phyloP scores from a whole-genome alignment of 2,888 invertebrate genomes.

The Anticlea derivata region DNA sequence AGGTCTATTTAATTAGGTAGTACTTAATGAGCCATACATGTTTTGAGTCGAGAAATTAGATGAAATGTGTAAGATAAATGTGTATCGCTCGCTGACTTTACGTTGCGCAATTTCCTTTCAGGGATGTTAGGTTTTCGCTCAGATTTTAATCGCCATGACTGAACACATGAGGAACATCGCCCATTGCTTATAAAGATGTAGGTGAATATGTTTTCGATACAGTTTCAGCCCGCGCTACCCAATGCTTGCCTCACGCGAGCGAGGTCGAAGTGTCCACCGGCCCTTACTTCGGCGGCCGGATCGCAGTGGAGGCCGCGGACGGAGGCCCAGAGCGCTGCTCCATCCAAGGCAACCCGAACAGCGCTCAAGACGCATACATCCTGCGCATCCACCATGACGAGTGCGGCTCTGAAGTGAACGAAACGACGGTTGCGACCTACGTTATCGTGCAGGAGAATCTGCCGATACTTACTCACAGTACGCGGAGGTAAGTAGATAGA shows the following conservation, averaged over 20 bases:
- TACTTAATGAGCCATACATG: not conserved
- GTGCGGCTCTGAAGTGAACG: conserved; percentile 90
- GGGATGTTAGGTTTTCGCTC: too few relatives aligned
- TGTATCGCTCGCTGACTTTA: too few relatives aligned
- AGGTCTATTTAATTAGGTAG: not conserved
- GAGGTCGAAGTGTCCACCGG: conserved; percentile 93
- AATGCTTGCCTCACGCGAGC: conserved; percentile 91
- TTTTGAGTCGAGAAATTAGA: too few relatives aligned
- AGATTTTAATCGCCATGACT: too few relatives aligned
- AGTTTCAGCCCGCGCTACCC: conserved; percentile 92
- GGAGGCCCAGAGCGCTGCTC: conserved; percentile 88
- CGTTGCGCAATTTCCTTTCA: too few relatives aligned
- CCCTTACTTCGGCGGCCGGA: conserved; percentile 91
- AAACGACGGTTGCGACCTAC: conserved; percentile 91
- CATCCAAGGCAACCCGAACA: conserved; percentile 89
- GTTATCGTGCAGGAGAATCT: conserved; percentile 93
- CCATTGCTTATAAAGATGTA: too few relatives aligned
- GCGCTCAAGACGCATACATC: conserved; percentile 88
- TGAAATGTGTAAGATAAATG: too few relatives aligned
- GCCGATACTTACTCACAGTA: conserved; percentile 92
- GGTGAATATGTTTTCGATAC: conserved; percentile 14
- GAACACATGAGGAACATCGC: too few relatives aligned
- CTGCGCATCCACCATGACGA: conserved; percentile 89
- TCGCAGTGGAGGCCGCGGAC: conserved; percentile 89
- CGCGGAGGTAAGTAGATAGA: conserved; percentile 78